Evolutionary conservation across 2,797 vertebrate genomes (phyloP), one percentile per base, ranked within the genome.

Genomic region (Moxostoma hubbsi): DNA sequence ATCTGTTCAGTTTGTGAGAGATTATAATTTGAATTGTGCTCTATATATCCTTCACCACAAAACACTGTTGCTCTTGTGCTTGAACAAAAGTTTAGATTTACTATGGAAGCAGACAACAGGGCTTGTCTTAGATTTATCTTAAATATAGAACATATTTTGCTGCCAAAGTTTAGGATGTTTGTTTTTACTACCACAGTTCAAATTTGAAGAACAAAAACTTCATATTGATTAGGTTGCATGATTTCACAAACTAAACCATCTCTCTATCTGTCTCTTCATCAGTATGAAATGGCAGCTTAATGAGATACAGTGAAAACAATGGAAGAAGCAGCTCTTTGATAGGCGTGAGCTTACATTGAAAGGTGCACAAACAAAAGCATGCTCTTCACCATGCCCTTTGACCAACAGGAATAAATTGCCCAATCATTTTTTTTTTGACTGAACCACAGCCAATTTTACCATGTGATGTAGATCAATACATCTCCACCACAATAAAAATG

Each of bases 381-480:
- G 57, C 73, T 77, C 58, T 82, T 73, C 67, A 80, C 11, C 54
- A 6, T 80, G 74, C 57, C 75, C 68, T 82, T 75, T 75, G 75
- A 77, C 83, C 79, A 65, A 75, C 50, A 62, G 18, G 46, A 75
- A 82, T 64, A 79, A 75, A 81, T 59, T 81, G 68, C 73, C 73
- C 58, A 24, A 11, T 47, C 51, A 75, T 77, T 36, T 47, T 75
- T 47, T 75, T 77, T 63, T 11, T 24, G 6, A 16, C 68, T 66
- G 13, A 73, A 49, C 75, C 61, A 45, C 66, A 75, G 81, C 36
- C 66, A 59, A 75, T 82, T 82, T 80, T 70, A 73, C 70, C 55
- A 53, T 73, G 15, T 78, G 77, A 83, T 36, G 45, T 16, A 76
- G 74, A 85, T 86, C 83, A 81, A 86, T 83, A 85, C 46, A 75